Percentiles rank a stretch among this genome's conserved stretches.
Conservation (phyloP, 2,888 invertebrate genomes). For the Sesia bembeciformis region DNA sequence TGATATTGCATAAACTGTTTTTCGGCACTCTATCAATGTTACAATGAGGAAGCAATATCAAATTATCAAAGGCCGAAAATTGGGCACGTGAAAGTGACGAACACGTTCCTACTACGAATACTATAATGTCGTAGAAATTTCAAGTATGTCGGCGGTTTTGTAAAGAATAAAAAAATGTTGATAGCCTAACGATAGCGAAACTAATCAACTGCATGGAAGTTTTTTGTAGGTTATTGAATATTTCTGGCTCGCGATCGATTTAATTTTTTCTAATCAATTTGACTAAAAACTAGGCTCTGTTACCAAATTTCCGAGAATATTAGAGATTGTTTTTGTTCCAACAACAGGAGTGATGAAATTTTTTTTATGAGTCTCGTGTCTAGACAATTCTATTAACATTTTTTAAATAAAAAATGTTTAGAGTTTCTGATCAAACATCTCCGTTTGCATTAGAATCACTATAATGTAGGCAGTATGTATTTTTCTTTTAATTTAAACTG, state of each 20-base stretch:
- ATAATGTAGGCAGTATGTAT: too few species aligned
- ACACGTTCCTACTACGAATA: background rate
- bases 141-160: background rate
- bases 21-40: constrained; percentile 3
- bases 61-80: background rate
- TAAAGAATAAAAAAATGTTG: constrained; percentile 2
- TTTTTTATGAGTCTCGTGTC: too few species aligned
- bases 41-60: background rate
- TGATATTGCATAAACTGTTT: constrained; percentile 6
- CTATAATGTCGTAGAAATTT: background rate
- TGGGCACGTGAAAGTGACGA: background rate
- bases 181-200: constrained; percentile 12
- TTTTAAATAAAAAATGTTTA: too few species aligned
- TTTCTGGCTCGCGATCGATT: background rate
- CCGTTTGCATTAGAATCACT: too few species aligned
- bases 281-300: background rate
- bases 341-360: too few species aligned
- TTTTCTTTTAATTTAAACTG: too few species aligned
- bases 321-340: too few species aligned
- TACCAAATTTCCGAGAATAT: background rate
- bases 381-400: too few species aligned
- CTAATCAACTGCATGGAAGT: constrained; percentile 9
- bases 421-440: too few species aligned
- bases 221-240: constrained; percentile 13
- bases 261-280: background rate